These are phyloP conservation scores for Vanessa tameamea DNA, from an alignment of 1,140 invertebrate species.

Conservation along the genomic window DNA sequence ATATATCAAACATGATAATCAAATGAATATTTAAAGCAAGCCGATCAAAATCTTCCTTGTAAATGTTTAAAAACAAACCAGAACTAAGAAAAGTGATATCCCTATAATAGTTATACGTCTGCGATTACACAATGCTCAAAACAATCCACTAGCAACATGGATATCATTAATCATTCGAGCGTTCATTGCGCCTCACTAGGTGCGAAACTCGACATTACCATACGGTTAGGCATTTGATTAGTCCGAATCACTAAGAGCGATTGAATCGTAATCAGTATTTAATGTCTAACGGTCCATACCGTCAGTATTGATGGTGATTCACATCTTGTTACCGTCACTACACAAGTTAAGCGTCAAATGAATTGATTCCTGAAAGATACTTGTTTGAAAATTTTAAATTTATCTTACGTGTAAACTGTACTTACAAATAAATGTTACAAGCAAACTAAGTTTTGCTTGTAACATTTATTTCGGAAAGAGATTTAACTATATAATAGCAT, in stretches of 20 bases:
- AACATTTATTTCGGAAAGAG: too few relatives aligned
- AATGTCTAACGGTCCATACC: conserved; percentile 10
- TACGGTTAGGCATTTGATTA: conserved; percentile 27
- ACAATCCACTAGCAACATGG: not conserved
- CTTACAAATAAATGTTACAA: too few relatives aligned
- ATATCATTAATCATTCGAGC: conserved; percentile 1
- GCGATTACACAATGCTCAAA: not conserved
- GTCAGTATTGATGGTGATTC: conserved; percentile 12
- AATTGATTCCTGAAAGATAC: not conserved
- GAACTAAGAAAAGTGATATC: not conserved
- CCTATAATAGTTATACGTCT: not conserved
- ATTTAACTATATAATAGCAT: too few relatives aligned
- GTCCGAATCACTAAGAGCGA: conserved; percentile 11
- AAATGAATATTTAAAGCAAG: too few relatives aligned
- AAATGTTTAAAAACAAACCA: too few relatives aligned
- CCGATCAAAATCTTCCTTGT: too few relatives aligned
- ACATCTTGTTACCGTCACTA: conserved; percentile 6
- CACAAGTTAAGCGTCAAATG: not conserved
- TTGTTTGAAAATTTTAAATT: too few relatives aligned
- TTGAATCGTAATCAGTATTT: conserved; percentile 30
- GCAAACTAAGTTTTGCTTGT: too few relatives aligned
- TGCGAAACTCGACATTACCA: conserved; percentile 22
- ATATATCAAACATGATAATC: too few relatives aligned
- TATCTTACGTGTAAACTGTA: too few relatives aligned
- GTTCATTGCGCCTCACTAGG: conserved; percentile 8